phyloP scores from a whole-genome alignment of 1,140 invertebrate genomes.

The Latrodectus geometricus region DNA sequence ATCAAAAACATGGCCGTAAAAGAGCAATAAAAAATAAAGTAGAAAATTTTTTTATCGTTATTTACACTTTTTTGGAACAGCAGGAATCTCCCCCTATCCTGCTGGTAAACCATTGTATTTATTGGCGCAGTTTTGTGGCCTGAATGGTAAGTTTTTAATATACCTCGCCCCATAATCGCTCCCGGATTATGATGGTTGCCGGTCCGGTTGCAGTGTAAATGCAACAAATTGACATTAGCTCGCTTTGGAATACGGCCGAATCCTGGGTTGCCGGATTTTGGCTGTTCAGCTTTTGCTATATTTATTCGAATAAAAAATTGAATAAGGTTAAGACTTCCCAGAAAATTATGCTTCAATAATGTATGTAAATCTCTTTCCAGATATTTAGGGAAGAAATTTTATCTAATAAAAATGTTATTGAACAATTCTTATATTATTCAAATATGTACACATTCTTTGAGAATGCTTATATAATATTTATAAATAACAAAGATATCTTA shows the following conservation, averaged over 20 bases:
- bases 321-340: no score
- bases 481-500: no score
- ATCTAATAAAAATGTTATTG: no score
- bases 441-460: no score
- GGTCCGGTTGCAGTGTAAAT: conserved; percentile 33
- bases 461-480: no score
- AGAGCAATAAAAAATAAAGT: conserved; percentile 26
- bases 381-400: no score
- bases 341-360: no score
- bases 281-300: not conserved
- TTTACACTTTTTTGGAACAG: not conserved
- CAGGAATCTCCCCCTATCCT: conserved; percentile 8
- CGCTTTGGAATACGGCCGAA: not conserved
- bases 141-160: conserved; percentile 57
- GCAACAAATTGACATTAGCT: conserved; percentile 59
- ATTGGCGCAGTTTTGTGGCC: conserved; percentile 37
- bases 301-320: no score
- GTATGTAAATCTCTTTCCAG: no score
- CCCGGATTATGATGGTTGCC: conserved; percentile 38
- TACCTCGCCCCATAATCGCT: conserved; percentile 39
- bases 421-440: no score
- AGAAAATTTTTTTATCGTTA: not conserved
- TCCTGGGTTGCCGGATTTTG: conserved; percentile 22
- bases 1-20: conserved; percentile 44
- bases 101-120: conserved; percentile 42